Conservation (phyloP, 2,888 invertebrate species). For the Temnothorax ravouxi region DNA sequence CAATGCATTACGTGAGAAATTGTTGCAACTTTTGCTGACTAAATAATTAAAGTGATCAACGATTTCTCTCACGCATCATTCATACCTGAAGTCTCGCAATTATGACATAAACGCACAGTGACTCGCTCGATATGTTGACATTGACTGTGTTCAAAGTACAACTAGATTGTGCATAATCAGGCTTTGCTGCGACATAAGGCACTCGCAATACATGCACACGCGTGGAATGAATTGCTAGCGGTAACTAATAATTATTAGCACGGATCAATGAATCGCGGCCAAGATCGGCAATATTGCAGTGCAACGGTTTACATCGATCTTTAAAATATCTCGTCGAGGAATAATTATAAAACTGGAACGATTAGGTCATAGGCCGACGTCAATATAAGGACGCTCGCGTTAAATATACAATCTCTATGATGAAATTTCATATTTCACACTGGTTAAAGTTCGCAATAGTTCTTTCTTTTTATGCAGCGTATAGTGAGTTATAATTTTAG, state of each 20-base stretch:
- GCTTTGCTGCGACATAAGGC: slow-evolving; percentile 27
- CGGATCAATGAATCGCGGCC: slow-evolving; percentile 41
- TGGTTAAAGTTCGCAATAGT: not conserved
- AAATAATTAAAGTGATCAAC: slow-evolving; percentile 5
- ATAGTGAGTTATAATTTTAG: not conserved
- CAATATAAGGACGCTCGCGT: not conserved
- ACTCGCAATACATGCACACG: slow-evolving; percentile 18
- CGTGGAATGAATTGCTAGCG: slow-evolving; percentile 29
- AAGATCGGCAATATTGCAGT: slow-evolving; percentile 21
- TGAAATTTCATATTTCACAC: slow-evolving; percentile 1
- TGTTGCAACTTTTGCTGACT: slow-evolving; percentile 4
- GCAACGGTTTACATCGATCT: not conserved
- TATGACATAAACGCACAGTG: slow-evolving; percentile 10
- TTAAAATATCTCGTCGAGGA: not conserved
- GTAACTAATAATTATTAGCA: slow-evolving; percentile 43
- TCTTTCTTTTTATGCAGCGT: slow-evolving; percentile 2
- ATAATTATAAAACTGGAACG: slow-evolving; percentile 30
- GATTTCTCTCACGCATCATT: slow-evolving; percentile 6
- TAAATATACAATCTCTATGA: not conserved
- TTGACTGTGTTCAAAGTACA: slow-evolving; percentile 27
- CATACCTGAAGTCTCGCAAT: slow-evolving; percentile 5
- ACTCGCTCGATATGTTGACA: slow-evolving; percentile 33
- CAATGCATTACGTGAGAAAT: not conserved
- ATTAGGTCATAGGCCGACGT: not conserved
- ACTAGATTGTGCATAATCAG: slow-evolving; percentile 34